Conservation (phyloP, 2,888 invertebrate species). For the Napeogenes sylphis region DNA sequence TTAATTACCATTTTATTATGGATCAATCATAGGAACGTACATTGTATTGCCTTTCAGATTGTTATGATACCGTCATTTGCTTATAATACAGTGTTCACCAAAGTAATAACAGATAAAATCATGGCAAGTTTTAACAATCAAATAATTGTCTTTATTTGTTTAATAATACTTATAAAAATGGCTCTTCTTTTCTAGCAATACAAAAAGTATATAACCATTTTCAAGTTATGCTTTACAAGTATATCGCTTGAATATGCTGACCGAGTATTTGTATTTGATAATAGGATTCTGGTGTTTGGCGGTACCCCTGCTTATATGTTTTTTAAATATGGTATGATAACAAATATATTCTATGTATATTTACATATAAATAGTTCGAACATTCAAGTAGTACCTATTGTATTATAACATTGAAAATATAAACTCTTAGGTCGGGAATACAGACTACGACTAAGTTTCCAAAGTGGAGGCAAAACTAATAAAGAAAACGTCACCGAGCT, state of each 20-base stretch:
- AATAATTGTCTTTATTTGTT: not conserved
- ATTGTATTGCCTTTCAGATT: constrained; percentile 44
- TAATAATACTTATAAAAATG: not conserved
- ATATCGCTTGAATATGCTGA: constrained; percentile 54
- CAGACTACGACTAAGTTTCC: constrained; percentile 51
- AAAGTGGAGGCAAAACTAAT: constrained; percentile 37
- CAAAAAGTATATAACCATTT: constrained; percentile 49
- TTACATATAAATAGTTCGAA: no score
- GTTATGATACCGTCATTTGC: constrained; percentile 48
- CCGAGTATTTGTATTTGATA: constrained; percentile 58
- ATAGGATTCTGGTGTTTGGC: constrained; percentile 52
- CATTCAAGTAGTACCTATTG: no score
- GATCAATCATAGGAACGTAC: not conserved
- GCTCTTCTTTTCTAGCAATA: constrained; percentile 46
- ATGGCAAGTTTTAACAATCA: constrained; percentile 43
- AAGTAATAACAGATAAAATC: constrained; percentile 60
- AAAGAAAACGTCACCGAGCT: constrained; percentile 38
- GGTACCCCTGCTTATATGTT: constrained; percentile 68
- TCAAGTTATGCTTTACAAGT: constrained; percentile 46
- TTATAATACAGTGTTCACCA: constrained; percentile 39
- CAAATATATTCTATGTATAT: not conserved
- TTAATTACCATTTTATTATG: no score
- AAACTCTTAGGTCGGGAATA: constrained; percentile 39
- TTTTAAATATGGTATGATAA: constrained; percentile 53
- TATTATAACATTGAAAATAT: not conserved